Evolutionary conservation across 2,797 vertebrate species (phyloP).

Genomic region (Malacoctenus gilli): DNA sequence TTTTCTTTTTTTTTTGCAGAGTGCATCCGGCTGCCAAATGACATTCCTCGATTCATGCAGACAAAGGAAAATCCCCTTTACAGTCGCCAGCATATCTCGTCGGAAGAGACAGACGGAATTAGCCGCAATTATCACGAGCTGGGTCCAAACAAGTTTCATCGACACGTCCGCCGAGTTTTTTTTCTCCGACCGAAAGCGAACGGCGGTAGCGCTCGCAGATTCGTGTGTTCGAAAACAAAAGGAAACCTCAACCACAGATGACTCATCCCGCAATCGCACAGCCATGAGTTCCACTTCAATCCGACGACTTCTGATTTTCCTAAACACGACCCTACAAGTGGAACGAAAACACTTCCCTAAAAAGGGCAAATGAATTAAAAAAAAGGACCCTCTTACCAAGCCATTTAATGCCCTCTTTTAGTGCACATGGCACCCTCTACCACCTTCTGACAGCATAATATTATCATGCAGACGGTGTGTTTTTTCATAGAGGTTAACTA

Average conservation of each 20-base stretch:
- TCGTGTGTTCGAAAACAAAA: neutral
- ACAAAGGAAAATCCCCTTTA: slow-evolving; percentile 65
- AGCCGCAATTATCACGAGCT: slow-evolving; percentile 21
- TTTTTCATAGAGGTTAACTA: slow-evolving; percentile 21
- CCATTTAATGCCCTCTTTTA: neutral
- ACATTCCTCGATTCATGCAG: slow-evolving; percentile 62
- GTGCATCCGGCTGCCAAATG: slow-evolving; percentile 67
- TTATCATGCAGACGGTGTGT: slow-evolving; percentile 12
- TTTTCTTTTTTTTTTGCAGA: slow-evolving; percentile 64
- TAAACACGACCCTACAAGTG: neutral
- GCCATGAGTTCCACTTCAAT: neutral
- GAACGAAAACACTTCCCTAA: neutral
- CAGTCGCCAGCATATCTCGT: slow-evolving; percentile 40
- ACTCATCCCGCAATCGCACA: slow-evolving; percentile 19
- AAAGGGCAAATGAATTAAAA: too few species aligned
- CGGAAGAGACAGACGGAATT: slow-evolving; percentile 14
- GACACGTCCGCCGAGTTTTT: neutral
- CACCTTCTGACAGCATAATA: slow-evolving; percentile 6
- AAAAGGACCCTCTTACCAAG: neutral
- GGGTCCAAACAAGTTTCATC: slow-evolving; percentile 24
- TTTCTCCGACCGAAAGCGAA: slow-evolving; percentile 4
- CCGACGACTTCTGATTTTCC: neutral
- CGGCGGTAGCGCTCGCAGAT: neutral
- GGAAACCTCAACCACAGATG: neutral
- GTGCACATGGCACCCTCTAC: too few species aligned